These are phyloP conservation scores for Trigoniulus corallinus DNA, from an alignment of 1,140 invertebrate genomes.

Conservation along the genomic window DNA sequence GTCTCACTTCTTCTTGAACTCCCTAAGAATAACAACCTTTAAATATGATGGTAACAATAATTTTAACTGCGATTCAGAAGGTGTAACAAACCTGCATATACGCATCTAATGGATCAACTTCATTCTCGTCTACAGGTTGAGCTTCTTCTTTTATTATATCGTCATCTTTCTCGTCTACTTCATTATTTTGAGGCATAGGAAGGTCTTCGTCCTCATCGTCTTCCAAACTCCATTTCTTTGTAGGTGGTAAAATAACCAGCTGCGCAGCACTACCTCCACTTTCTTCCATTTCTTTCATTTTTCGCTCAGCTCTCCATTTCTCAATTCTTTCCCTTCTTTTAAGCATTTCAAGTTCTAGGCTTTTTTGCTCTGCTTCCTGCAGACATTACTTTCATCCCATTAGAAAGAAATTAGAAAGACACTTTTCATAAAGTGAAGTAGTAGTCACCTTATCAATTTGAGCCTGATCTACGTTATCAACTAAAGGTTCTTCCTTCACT, in stretches of 20 bases:
- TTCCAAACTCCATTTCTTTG: constrained; percentile 84
- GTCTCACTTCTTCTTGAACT: constrained; percentile 74
- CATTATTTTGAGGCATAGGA: constrained; percentile 16
- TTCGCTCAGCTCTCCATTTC: constrained; percentile 73
- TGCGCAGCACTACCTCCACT: background rate
- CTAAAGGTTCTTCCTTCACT: constrained; percentile 4
- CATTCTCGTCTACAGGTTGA: constrained; percentile 30
- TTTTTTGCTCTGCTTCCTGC: constrained; percentile 49
- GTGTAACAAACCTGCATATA: no score
- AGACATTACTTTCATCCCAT: background rate
- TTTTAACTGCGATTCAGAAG: no score
- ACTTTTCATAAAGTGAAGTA: background rate
- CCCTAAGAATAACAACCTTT: constrained; percentile 35
- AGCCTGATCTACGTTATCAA: constrained; percentile 3
- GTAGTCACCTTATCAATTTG: constrained; percentile 3
- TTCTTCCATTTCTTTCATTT: constrained; percentile 61
- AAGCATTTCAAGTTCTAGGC: constrained; percentile 89
- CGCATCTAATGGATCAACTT: constrained; percentile 89
- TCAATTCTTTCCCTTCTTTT: constrained; percentile 86
- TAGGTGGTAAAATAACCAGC: constrained; percentile 18
- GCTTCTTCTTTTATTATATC: constrained; percentile 28
- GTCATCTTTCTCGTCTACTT: constrained; percentile 20
- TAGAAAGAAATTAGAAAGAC: background rate
- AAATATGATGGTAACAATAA: constrained; percentile 1
- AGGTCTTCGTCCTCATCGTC: constrained; percentile 60